A percentile compares a stretch with the other conserved stretches of the same genome.
These are phyloP conservation scores for Nibea albiflora DNA, from an alignment of 2,113 vertebrate genomes.

Conservation along the genomic window DNA sequence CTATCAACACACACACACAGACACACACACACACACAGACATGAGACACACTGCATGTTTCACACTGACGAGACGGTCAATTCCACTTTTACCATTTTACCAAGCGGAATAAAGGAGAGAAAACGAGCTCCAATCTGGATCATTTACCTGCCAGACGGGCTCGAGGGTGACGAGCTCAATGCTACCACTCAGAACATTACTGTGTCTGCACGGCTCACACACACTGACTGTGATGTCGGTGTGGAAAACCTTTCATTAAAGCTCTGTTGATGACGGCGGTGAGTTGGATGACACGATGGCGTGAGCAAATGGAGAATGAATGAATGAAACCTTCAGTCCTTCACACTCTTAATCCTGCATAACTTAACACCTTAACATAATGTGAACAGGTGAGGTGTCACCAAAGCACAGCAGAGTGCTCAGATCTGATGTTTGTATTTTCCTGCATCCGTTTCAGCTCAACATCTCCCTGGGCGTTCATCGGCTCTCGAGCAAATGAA, in stretches of 20 bases:
- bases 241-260: slow-evolving; percentile 9
- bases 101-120: slow-evolving; percentile 8
- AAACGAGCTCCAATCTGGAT: slow-evolving; percentile 30
- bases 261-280: background rate
- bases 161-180: slow-evolving; percentile 5
- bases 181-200: background rate
- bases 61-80: slow-evolving; percentile 1
- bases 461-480: slow-evolving; percentile 9
- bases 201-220: background rate
- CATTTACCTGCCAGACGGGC: slow-evolving; percentile 25
- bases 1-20: slow-evolving; percentile 68
- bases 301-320: background rate
- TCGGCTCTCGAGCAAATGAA: slow-evolving; percentile 1
- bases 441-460: background rate
- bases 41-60: background rate
- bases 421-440: background rate
- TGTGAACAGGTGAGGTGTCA: too few species aligned
- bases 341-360: too few species aligned
- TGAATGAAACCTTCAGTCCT: background rate
- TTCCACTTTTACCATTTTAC: slow-evolving; percentile 23
- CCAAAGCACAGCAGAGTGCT: background rate
- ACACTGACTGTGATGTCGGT: slow-evolving; percentile 14
- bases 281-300: background rate
- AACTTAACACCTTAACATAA: too few species aligned
- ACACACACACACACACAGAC: background rate